Conservation (phyloP, 23 tunicate species). For the Oikopleura vanhoeffeni region DNA sequence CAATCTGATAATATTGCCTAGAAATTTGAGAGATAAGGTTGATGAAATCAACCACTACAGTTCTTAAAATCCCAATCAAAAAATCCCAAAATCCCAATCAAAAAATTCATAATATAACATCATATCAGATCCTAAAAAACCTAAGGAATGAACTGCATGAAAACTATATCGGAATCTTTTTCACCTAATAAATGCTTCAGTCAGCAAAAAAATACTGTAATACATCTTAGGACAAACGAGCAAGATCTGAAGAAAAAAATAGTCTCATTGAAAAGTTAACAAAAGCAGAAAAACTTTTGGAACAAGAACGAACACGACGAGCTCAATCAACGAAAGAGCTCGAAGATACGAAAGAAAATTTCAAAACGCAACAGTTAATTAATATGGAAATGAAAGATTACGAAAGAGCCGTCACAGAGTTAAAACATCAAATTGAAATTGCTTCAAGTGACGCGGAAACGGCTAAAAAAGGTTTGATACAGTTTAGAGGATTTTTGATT, state of each 20-base stretch:
- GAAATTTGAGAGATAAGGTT: too few relatives aligned
- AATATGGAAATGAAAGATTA: conserved; percentile 16
- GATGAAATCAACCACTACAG: too few relatives aligned
- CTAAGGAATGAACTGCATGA: too few relatives aligned
- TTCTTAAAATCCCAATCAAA: too few relatives aligned
- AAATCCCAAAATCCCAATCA: too few relatives aligned
- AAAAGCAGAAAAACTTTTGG: not conserved
- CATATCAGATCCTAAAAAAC: too few relatives aligned
- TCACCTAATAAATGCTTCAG: too few relatives aligned
- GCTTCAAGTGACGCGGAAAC: not conserved
- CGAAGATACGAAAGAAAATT: conserved; percentile 11
- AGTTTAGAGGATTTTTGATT: too few relatives aligned
- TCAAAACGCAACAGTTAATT: conserved; percentile 2
- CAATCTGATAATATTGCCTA: too few relatives aligned
- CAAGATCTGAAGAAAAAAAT: not conserved
- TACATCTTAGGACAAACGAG: not conserved
- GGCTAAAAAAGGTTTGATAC: not conserved
- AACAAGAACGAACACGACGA: not conserved
- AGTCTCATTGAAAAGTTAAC: not conserved
- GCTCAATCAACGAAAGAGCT: conserved; percentile 5
- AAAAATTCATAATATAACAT: too few relatives aligned
- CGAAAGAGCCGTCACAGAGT: not conserved
- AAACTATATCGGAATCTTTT: too few relatives aligned
- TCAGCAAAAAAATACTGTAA: not conserved
- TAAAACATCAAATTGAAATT: not conserved